phyloP scores from a whole-genome alignment of 2,113 vertebrate species.

The Gorsachius goisagi region DNA sequence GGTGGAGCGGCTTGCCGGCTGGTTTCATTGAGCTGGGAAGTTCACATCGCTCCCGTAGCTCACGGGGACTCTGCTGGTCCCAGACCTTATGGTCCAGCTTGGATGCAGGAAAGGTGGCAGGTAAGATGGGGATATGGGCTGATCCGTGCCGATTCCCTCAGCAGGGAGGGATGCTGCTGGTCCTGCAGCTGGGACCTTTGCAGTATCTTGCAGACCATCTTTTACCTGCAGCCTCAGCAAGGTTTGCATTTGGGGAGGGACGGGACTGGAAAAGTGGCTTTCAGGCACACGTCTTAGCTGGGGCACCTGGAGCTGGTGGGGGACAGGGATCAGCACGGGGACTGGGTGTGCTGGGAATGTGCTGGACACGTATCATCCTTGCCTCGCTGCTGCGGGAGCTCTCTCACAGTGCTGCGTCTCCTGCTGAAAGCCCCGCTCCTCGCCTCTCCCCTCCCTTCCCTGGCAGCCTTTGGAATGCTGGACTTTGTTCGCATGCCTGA shows the following conservation, averaged over 20 bases:
- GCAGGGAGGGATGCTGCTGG: not conserved
- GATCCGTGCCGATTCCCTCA: not conserved
- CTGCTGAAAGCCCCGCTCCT: not conserved
- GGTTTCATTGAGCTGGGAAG: not conserved
- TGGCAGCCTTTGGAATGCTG: not conserved
- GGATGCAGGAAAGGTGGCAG: not conserved
- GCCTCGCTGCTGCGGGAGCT: not conserved
- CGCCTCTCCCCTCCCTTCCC: not conserved
- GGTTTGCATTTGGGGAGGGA: not conserved
- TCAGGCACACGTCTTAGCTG: not conserved
- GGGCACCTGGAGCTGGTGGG: not conserved
- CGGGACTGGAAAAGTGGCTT: not conserved
- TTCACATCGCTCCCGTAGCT: not conserved
- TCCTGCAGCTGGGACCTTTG: not conserved
- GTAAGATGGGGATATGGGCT: not conserved
- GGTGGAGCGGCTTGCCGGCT: not conserved
- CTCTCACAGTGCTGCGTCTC: not conserved
- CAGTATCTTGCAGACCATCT: not conserved
- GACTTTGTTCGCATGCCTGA: not conserved
- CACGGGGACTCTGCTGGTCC: not conserved
- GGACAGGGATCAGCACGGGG: not conserved
- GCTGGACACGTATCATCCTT: fast-evolving
- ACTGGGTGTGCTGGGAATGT: not conserved
- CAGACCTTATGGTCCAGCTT: not conserved
- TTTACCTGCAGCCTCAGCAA: not conserved